Evolutionary conservation across 2,888 invertebrate genomes (phyloP), one percentile per base, ranked within the genome.

Genomic region (Nycteola revayana): DNA sequence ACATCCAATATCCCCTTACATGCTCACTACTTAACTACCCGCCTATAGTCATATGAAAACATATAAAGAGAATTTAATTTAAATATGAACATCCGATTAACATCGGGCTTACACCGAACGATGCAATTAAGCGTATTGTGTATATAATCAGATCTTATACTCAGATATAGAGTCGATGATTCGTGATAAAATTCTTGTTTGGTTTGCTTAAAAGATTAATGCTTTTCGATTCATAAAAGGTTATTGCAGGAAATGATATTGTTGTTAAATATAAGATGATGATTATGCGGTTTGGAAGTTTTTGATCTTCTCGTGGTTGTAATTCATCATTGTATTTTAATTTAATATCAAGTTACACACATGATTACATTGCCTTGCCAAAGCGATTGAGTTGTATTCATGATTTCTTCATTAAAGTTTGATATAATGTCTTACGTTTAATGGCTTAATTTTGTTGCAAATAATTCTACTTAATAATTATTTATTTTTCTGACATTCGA

Each of bases 131-230:
- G 48, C 44, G 48, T 49, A 57, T 56, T 57, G 57, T 49, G 33
- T 42, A 38, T 49, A 52, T 49, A 49, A 49, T 55, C 52, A 49
- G 56, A 55, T 55, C 60, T 63, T 61, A 63, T 65, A 73, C 62
- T 57, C 55, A 66, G 67, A 71, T 74, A 66, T 62, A 63, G 60
- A 60, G 58, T 52, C 67, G 67, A 62, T 70, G 73, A 71, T 61
- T 54, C 56, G 52, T 64, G 73, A 74, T 73, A 66, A 71, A 55
- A 54, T 73, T 69, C 74, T 61, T 63, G 55, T 65, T 66, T 60
- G 68, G 61, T 57, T 70, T 64, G 70, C 60, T 54, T 55, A 50
- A 45, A 66, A 67, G 69, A 71, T 72, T 71, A 66, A 74, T 72
- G 68, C n/a, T 63, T 54, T 41, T 45, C 42, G 46, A 41, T 38